These are phyloP conservation scores for Hycleus phaleratus DNA, from an alignment of 1,140 invertebrate species.

Conservation along the genomic window DNA sequence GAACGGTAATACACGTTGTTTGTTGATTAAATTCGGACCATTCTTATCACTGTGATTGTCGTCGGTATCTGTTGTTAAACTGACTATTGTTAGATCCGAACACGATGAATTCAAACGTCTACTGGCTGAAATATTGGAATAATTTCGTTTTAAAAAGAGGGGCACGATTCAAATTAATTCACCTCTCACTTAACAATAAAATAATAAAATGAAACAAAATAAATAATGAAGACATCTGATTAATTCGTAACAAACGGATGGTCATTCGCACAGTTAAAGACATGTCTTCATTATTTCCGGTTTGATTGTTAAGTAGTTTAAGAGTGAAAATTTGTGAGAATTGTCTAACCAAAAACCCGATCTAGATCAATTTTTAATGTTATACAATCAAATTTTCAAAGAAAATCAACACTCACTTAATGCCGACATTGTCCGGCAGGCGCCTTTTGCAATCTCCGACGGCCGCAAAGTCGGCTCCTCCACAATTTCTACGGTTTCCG, in stretches of 20 bases:
- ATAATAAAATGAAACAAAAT: conserved; percentile 11
- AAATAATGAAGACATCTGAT: conserved; percentile 2
- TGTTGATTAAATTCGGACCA: conserved; percentile 63
- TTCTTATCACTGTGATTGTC: conserved; percentile 41
- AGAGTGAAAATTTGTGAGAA: conserved; percentile 13
- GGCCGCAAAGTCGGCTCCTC: conserved; percentile 54
- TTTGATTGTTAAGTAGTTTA: conserved; percentile 30
- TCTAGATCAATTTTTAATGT: no score
- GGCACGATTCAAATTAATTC: conserved; percentile 7
- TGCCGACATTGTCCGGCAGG: conserved; percentile 34
- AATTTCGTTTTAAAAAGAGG: neutral
- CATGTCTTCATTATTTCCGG: conserved; percentile 21
- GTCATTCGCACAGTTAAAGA: neutral
- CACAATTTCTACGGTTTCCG: conserved; percentile 45
- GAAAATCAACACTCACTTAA: conserved; percentile 31
- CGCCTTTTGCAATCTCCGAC: conserved; percentile 49
- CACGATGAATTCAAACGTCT: conserved; percentile 37
- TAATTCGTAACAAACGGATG: no score
- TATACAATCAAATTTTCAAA: neutral
- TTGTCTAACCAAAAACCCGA: neutral
- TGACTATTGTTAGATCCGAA: conserved; percentile 39
- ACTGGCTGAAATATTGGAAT: neutral
- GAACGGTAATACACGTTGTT: conserved; percentile 76
- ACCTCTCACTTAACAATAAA: conserved; percentile 13
- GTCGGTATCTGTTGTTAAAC: conserved; percentile 38